Base-by-base conservation (phyloP, 2,888 invertebrate genomes). In the Hemaris fuciformis region DNA sequence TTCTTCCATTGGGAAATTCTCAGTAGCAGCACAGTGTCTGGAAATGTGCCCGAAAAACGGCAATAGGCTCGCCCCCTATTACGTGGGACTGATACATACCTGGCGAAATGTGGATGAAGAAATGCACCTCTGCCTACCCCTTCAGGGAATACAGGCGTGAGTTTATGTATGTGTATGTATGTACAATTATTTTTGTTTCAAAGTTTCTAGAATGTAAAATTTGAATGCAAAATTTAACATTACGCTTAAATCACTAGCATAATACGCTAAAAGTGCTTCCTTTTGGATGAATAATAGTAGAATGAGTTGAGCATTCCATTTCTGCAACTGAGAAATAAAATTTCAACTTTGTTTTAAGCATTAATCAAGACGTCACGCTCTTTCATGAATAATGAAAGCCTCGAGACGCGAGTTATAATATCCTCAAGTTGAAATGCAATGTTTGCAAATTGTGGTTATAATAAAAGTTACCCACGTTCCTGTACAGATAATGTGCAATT, bases 321-420 rank as follows among this genome's bases (percentile, higher is more conserved):
- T 60, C 66, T 69, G 68, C 63, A 70, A 66, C 68, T 72, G 69
- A 60, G 67, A 75, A 80, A 77, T 77, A 75, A 76, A 77, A 76
- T 73, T 75, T 72, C 71, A 79, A 79, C 76, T 79, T 77, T 75
- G 75, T 79, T 80, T 72, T 63, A 76, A 74, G 63, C 81, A 83
- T 83, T 81, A 82, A 81, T 83, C 80, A 80, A 71, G 71, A 72
- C 73, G 78, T 75, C 79, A 73, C 64, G 70, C 62, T 70, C 73
- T 74, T 73, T 77, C 75, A 77, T 81, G 82, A 83, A 83, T 82
- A 81, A 81, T 80, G 77, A 78, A 78, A 75, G 73, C 73, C 66
- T 70, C 66, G 64, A 68, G 72, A 73, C 70, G 64, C 59, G 64
- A 71, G 64, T 72, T 69, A 65, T 70, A 67, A 65, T 62, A 64